Evolutionary conservation across 2,797 vertebrate genomes (phyloP), one percentile per base, ranked within the genome.

Genomic region (Darevskia nairensis): DNA sequence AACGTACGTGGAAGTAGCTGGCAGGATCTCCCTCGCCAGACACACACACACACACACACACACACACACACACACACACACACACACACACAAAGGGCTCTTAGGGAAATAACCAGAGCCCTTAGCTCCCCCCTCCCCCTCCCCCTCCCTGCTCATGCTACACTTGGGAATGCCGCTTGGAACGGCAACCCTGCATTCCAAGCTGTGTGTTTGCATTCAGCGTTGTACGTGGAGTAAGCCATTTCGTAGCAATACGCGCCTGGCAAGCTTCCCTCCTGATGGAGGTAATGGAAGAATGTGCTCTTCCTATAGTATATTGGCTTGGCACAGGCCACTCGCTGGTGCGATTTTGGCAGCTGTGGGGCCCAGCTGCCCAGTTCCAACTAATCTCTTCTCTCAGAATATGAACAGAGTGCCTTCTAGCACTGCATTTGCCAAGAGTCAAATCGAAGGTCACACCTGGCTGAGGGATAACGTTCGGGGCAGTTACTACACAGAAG

Each of bases 311-410:
- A 71, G 35, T 39, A 87, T 83, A 82, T 84, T 79, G 86, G 39
- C 87, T 93, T 93, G 90, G 85, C 75, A 88, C 29, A 32, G 86
- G 68, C 66, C 83, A 9, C 8, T 71, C 1, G 0, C 76, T 88
- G 86, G 85, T 72, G 13, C 2, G 21, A 46, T 83, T 88, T 88
- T 23, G 79, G 88, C 93, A 93, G 85, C 86, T 87, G 68, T 10
- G 3, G 78, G 39, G 80, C 79, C 85, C 90, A 91, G 90, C 72
- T 90, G 84, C 82, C 89, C 0, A 1, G 32, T 69, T 86, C 84
- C 59, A 64, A 81, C 74, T 89, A 35, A 88, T 89, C 86, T 92
- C 72, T n/a, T 71, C 66, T 82, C 75, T 86, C 69, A 2, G 3
- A 25, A 5, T 7, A 29, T 29, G 61, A 87, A 83, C 75, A n/a